Evolutionary conservation across 2,797 vertebrate species (phyloP).

Genomic region (Halcyon badia): DNA sequence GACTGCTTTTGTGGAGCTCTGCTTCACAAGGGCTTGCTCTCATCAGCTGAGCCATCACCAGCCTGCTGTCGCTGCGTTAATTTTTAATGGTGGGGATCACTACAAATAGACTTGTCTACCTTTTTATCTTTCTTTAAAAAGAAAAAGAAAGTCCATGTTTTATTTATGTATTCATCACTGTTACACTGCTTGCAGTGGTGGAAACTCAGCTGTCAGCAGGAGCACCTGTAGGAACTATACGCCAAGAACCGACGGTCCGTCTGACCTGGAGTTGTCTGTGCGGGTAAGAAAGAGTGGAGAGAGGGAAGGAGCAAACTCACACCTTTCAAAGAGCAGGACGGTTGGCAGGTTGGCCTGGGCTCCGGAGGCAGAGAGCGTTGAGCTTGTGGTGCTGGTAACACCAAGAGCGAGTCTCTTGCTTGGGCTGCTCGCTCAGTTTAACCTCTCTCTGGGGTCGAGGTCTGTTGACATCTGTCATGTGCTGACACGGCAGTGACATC

Average conservation of each 20-base stretch:
- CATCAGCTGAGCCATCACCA: not conserved
- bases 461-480: not conserved
- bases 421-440: not conserved
- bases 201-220: conserved; percentile 41
- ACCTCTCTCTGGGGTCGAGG: not conserved
- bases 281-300: not conserved
- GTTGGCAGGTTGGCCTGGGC: not conserved
- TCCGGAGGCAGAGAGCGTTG: not conserved
- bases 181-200: conserved; percentile 7
- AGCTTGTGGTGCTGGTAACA: not conserved
- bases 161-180: conserved; percentile 33
- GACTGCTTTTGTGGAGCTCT: not conserved
- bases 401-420: not conserved
- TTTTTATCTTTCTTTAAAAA: conserved; percentile 31
- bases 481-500: not conserved
- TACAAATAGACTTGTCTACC: conserved; percentile 30
- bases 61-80: not conserved
- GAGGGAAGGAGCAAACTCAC: not conserved
- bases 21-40: not conserved
- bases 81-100: conserved; percentile 45
- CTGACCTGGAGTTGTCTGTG: not conserved
- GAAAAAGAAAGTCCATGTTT: not conserved
- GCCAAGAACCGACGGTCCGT: not conserved
- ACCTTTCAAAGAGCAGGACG: not conserved
- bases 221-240: not conserved